A percentile compares a stretch with the other conserved stretches of the same genome.
Evolutionary conservation across 2,888 invertebrate species (phyloP).

Genomic region (Merodon equestris): DNA sequence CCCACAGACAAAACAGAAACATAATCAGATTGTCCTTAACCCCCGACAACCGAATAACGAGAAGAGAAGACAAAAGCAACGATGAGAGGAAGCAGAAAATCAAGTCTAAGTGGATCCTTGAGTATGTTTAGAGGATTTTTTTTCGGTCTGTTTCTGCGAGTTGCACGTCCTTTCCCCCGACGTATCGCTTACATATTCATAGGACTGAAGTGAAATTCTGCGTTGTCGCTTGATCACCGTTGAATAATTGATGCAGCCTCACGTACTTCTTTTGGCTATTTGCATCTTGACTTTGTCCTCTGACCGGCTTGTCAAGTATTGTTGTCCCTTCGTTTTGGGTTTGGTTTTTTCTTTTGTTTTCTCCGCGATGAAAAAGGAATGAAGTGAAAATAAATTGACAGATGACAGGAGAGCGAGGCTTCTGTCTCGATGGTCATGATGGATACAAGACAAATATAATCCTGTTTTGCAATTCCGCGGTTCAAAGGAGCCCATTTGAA

Average conservation of each 20-base stretch:
- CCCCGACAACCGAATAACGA: not conserved
- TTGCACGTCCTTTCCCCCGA: not conserved
- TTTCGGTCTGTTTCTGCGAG: slow-evolving; percentile 1
- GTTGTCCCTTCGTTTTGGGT: not conserved
- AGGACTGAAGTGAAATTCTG: slow-evolving; percentile 61
- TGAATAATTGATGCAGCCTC: slow-evolving; percentile 64
- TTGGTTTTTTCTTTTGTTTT: not conserved
- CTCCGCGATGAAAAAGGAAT: slow-evolving; percentile 18
- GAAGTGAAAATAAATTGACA: slow-evolving; percentile 26
- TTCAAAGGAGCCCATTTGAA: slow-evolving; percentile 45
- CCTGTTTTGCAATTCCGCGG: slow-evolving; percentile 30
- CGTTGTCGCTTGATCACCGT: slow-evolving; percentile 53
- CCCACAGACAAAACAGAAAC: slow-evolving; percentile 15
- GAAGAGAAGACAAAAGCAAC: slow-evolving; percentile 2
- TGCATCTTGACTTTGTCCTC: slow-evolving; percentile 13
- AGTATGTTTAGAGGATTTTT: slow-evolving; percentile 31
- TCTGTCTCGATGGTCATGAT: no score
- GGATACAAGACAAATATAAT: slow-evolving; percentile 28
- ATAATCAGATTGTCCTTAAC: slow-evolving; percentile 45
- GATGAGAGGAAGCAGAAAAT: slow-evolving; percentile 28
- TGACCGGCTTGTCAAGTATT: not conserved
- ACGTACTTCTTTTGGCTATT: slow-evolving; percentile 34
- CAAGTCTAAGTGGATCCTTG: slow-evolving; percentile 39
- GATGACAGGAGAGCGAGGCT: slow-evolving; percentile 35
- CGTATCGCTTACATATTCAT: slow-evolving; percentile 62